Conservation (phyloP, 2,888 invertebrate species). For the Melanotus villosus region DNA sequence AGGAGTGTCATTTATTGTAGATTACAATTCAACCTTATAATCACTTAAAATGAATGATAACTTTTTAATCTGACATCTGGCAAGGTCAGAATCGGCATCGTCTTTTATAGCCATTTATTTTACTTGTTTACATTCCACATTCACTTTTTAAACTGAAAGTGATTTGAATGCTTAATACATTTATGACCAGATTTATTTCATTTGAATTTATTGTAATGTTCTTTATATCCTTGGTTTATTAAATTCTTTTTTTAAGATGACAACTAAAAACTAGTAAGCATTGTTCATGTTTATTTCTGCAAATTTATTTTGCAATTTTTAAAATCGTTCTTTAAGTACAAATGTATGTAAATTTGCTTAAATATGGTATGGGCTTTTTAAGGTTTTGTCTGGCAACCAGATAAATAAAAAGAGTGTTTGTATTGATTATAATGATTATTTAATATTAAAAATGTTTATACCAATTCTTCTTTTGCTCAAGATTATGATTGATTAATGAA, state of each 20-base stretch:
- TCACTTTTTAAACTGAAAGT: neutral
- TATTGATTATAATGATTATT: no score
- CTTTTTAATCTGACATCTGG: conserved; percentile 4
- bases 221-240: conserved; percentile 1
- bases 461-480: no score
- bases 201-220: neutral
- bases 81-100: neutral
- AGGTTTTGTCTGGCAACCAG: no score
- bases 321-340: no score
- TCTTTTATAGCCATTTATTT: neutral
- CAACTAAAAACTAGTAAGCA: no score
- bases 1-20: neutral
- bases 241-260: neutral
- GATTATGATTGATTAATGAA: no score
- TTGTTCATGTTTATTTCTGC: no score
- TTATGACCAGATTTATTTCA: neutral
- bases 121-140: conserved; percentile 8
- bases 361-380: no score
- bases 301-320: no score
- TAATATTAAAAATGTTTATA: no score
- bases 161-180: neutral
- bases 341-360: no score
- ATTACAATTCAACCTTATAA: neutral
- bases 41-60: conserved; percentile 4
- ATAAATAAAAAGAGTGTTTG: no score